A percentile compares a stretch with the other conserved stretches of the same genome.
Conservation (phyloP, 2,888 invertebrate genomes). For the Neria commutata region DNA sequence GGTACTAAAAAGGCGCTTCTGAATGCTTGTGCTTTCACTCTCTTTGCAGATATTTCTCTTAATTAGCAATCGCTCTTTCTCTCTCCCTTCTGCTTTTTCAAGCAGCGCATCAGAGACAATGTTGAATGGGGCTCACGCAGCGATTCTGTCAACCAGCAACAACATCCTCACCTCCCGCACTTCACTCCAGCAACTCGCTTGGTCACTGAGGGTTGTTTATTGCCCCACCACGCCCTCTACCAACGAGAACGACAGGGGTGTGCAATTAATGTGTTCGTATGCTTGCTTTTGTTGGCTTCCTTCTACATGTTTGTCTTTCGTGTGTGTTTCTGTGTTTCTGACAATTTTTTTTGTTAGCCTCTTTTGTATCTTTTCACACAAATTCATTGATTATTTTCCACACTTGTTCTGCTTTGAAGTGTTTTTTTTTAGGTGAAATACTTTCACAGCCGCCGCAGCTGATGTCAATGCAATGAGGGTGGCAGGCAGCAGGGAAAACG, state of each 20-base stretch:
- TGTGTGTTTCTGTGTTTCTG: constrained; percentile 9
- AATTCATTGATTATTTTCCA: constrained; percentile 39
- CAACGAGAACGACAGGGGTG: no score
- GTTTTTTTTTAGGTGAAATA: constrained; percentile 15
- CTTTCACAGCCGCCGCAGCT: constrained; percentile 8
- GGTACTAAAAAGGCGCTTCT: not conserved
- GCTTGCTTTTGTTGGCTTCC: constrained; percentile 48
- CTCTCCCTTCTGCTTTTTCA: not conserved
- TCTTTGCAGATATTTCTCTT: not conserved
- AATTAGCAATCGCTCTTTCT: not conserved
- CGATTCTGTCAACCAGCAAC: no score
- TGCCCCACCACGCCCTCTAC: no score
- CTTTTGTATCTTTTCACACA: constrained; percentile 21
- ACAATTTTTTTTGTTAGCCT: constrained; percentile 16
- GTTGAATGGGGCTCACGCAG: not conserved
- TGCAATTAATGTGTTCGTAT: not conserved
- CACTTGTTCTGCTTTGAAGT: constrained; percentile 9
- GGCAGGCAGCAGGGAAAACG: no score
- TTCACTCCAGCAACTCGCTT: no score
- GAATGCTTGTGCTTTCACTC: not conserved
- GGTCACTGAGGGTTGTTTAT: no score
- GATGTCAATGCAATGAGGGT: not conserved
- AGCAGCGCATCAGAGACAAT: not conserved
- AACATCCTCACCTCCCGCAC: no score
- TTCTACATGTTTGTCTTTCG: constrained; percentile 32